Conservation (phyloP, 2,797 vertebrate species). For the Ctenosaura bakeri region DNA sequence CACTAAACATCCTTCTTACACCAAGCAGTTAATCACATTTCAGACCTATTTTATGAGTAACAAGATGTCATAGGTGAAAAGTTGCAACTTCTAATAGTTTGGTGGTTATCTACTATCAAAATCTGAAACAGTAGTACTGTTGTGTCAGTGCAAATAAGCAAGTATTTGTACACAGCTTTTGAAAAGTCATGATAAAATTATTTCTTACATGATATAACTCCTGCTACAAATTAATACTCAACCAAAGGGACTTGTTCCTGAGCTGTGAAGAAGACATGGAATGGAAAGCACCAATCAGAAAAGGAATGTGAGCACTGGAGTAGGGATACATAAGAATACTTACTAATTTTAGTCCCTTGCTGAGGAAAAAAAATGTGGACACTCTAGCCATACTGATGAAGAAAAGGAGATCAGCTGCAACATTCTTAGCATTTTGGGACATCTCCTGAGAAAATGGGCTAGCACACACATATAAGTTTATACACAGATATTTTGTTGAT, state of each 20-base stretch:
- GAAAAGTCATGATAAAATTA: not conserved
- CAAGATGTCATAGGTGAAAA: fast-evolving
- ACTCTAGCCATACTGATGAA: too few species aligned
- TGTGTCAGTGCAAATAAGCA: not conserved
- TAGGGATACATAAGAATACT: too few species aligned
- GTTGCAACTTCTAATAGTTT: too few species aligned
- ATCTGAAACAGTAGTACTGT: not conserved
- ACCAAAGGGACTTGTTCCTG: not conserved
- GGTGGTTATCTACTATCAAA: too few species aligned
- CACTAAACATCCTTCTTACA: not conserved
- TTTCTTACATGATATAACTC: not conserved
- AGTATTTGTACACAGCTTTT: not conserved
- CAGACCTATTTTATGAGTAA: not conserved
- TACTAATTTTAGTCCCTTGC: too few species aligned
- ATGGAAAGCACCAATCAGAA: not conserved
- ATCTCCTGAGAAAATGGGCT: too few species aligned
- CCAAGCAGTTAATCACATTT: not conserved
- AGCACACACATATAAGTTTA: too few species aligned
- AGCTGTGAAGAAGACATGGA: not conserved
- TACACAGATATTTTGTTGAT: too few species aligned
- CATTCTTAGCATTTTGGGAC: too few species aligned
- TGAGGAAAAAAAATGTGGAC: too few species aligned
- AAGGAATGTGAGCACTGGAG: not conserved
- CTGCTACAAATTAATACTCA: not conserved
- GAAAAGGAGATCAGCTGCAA: too few species aligned